Conservation (phyloP, 2,113 vertebrate species). For the Aspiorhynchus laticeps region DNA sequence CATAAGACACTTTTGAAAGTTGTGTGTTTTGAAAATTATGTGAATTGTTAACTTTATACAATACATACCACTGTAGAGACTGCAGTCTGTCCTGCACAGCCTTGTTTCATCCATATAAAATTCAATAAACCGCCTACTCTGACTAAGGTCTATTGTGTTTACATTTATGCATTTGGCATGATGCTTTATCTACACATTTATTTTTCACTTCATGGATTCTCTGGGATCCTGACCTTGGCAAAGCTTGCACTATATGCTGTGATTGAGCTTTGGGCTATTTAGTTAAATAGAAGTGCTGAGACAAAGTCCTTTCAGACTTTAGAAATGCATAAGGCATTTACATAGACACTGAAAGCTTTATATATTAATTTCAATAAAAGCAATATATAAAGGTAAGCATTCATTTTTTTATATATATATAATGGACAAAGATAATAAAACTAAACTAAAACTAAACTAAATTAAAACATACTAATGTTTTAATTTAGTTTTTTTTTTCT, state of each 20-base stretch:
- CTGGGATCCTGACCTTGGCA: not conserved
- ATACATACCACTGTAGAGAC: not conserved
- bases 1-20: too few relatives aligned
- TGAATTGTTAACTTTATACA: too few relatives aligned
- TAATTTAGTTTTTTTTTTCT: not conserved
- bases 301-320: not conserved
- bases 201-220: not conserved
- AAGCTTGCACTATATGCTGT: not conserved
- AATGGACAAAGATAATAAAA: not conserved
- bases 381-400: not conserved
- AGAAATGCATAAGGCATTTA: not conserved
- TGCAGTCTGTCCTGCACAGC: too few relatives aligned
- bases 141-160: not conserved
- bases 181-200: not conserved
- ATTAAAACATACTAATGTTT: not conserved
- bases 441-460: too few relatives aligned
- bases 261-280: not conserved
- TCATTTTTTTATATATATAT: not conserved
- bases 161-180: not conserved
- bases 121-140: not conserved
- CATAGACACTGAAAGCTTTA: not conserved
- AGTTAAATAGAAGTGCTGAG: too few relatives aligned
- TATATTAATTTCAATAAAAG: not conserved
- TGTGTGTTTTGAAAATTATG: not conserved
- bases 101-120: not conserved